phyloP scores from a whole-genome alignment of 1,140 invertebrate genomes.

The Myzus persicae region DNA sequence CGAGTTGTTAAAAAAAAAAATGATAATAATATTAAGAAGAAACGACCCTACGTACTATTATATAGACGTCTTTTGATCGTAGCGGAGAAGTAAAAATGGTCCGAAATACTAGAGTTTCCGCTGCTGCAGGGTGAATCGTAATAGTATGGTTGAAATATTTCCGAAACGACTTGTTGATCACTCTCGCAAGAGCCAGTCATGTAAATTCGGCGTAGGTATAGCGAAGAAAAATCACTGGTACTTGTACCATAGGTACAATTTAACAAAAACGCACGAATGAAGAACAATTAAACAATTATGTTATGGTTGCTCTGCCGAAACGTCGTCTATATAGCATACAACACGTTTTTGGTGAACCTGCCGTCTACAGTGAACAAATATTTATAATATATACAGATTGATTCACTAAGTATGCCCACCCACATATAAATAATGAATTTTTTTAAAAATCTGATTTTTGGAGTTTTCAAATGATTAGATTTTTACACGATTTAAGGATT shows the following conservation, averaged over 20 bases:
- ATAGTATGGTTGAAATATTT: neutral
- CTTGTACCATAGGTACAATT: neutral
- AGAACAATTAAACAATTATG: neutral
- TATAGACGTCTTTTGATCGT: neutral
- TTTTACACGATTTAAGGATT: neutral
- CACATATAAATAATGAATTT: no score
- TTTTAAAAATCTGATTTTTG: no score
- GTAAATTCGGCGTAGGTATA: neutral
- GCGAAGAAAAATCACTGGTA: neutral
- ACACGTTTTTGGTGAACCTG: neutral
- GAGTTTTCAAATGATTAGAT: neutral
- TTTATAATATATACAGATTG: neutral
- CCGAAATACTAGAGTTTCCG: neutral
- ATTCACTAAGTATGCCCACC: neutral
- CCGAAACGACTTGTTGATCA: neutral
- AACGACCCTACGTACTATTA: neutral
- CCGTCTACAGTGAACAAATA: neutral
- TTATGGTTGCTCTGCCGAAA: neutral
- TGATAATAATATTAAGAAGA: neutral
- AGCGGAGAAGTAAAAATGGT: neutral
- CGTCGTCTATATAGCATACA: neutral
- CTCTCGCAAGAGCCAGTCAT: neutral
- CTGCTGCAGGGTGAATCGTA: neutral
- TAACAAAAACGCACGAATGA: neutral
- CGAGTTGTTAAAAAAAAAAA: neutral